Evolutionary conservation across 2,888 invertebrate species (phyloP).

Genomic region (Athalia circularis): DNA sequence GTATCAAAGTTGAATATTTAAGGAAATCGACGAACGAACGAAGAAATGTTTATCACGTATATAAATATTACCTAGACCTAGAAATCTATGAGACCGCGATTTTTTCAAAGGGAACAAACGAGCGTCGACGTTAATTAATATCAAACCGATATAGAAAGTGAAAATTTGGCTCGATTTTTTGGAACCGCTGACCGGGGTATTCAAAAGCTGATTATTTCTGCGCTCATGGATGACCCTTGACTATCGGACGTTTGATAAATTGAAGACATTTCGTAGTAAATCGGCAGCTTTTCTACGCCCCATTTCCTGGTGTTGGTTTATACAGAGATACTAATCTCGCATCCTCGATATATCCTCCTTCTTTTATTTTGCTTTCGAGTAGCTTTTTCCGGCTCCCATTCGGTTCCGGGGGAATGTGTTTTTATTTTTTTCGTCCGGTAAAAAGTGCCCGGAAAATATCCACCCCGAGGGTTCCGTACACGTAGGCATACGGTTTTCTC

Average conservation of each 20-base stretch:
- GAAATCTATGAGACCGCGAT: not conserved
- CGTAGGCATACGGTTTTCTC: not conserved
- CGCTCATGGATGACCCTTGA: no score
- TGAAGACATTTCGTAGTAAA: no score
- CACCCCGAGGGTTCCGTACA: not conserved
- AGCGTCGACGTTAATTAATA: no score
- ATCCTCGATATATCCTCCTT: conserved; percentile 9
- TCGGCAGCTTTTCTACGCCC: no score
- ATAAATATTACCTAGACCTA: not conserved
- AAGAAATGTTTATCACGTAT: not conserved
- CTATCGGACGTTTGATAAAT: no score
- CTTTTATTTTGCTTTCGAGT: conserved; percentile 15
- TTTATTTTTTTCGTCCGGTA: not conserved
- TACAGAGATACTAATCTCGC: not conserved
- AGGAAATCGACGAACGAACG: not conserved
- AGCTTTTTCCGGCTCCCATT: conserved; percentile 6
- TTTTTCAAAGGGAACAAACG: no score
- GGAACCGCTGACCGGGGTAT: no score
- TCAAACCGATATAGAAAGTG: no score
- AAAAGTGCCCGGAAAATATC: conserved; percentile 4
- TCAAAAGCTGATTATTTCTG: no score
- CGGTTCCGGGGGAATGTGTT: not conserved
- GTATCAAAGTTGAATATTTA: conserved; percentile 9
- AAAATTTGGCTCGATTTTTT: no score
- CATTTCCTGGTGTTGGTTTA: not conserved